A percentile compares a stretch with the other conserved stretches of the same genome.
phyloP scores from a whole-genome alignment of 2,113 vertebrate species.

The Oncorhynchus masou region DNA sequence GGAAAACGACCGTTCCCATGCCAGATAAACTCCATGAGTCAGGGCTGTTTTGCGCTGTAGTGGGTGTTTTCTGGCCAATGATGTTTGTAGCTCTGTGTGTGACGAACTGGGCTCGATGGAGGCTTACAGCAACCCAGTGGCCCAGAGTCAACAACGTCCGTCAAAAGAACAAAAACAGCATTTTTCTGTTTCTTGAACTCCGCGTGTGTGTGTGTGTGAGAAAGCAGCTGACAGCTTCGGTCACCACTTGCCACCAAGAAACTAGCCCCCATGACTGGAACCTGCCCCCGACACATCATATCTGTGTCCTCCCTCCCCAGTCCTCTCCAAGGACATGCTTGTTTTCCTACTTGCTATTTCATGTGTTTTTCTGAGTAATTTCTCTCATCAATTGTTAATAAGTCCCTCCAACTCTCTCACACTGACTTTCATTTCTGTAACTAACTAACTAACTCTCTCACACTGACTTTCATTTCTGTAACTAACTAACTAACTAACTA shows the following conservation, averaged over 20 bases:
- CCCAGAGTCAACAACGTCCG: not conserved
- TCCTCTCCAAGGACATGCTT: not conserved
- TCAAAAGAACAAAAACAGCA: conserved; percentile 2
- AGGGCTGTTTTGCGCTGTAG: not conserved
- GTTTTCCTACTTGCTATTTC: conserved; percentile 10
- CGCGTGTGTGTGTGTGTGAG: not conserved
- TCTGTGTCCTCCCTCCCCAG: not conserved
- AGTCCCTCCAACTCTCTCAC: not conserved
- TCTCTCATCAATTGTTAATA: conserved; percentile 8
- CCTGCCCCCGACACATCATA: not conserved
- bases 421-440: not conserved
- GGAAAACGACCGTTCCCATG: not conserved
- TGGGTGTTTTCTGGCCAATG: not conserved
- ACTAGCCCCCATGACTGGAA: not conserved
- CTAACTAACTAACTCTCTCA: too few relatives aligned
- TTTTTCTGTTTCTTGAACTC: not conserved
- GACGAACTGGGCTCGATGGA: not conserved
- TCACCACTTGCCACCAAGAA: not conserved
- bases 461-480: too few relatives aligned
- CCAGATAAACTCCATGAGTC: not conserved
- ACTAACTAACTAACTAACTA: too few relatives aligned
- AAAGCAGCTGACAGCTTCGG: not conserved
- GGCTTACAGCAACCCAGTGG: not conserved
- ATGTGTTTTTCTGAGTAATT: conserved; percentile 1
- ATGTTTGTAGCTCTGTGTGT: not conserved